Conservation (phyloP, 2,888 invertebrate species). For the Ochropleura plecta region DNA sequence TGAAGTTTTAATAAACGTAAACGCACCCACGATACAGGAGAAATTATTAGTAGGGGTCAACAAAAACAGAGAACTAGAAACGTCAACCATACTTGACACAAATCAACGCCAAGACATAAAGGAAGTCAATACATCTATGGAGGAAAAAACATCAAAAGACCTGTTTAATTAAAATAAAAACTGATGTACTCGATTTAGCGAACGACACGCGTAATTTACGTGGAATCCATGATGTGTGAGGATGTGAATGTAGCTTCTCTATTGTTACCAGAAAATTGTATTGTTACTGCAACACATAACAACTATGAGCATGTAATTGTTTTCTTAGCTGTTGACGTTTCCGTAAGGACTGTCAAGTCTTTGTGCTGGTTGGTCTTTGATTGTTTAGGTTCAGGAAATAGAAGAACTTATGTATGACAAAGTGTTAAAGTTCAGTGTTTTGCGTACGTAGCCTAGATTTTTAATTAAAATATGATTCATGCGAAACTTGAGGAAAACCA, state of each 20-base stretch:
- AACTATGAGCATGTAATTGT: slow-evolving; percentile 38
- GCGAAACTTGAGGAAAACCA: slow-evolving; percentile 17
- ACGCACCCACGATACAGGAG: no score
- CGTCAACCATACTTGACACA: not conserved
- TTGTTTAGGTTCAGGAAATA: slow-evolving; percentile 13
- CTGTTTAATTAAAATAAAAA: slow-evolving; percentile 44
- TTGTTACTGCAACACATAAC: slow-evolving; percentile 29
- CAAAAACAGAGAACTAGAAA: not conserved
- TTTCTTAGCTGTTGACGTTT: slow-evolving; percentile 44
- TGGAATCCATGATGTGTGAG: slow-evolving; percentile 58
- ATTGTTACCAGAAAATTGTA: slow-evolving; percentile 58
- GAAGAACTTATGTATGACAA: not conserved
- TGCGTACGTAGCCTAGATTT: not conserved
- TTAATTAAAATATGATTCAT: slow-evolving; percentile 1
- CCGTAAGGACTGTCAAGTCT: slow-evolving; percentile 37
- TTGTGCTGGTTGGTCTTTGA: slow-evolving; percentile 27
- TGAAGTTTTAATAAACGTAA: not conserved
- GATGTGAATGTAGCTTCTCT: slow-evolving; percentile 53
- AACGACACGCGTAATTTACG: slow-evolving; percentile 46
- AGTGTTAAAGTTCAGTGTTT: slow-evolving; percentile 1
- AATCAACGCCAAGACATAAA: slow-evolving; percentile 34
- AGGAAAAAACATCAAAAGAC: slow-evolving; percentile 44
- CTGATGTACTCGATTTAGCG: slow-evolving; percentile 38
- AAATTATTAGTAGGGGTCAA: no score
- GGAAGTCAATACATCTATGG: slow-evolving; percentile 47